Evolutionary conservation across 2,888 invertebrate genomes (phyloP).

Genomic region (Drosophila demipolita): DNA sequence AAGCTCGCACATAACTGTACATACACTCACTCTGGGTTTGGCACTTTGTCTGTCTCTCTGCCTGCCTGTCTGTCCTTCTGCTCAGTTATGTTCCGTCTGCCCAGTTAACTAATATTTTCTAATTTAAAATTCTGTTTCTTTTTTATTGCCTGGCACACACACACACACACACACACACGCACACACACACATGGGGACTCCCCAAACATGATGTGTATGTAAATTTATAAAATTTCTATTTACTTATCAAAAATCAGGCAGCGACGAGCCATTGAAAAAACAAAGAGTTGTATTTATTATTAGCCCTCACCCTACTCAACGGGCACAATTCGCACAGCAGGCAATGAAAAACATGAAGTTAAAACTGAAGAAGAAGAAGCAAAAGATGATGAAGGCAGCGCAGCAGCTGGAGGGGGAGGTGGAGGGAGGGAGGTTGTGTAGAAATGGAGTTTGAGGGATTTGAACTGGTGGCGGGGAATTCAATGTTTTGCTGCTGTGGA

Average conservation of each 20-base stretch:
- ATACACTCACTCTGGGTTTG: slow-evolving; percentile 18
- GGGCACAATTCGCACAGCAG: slow-evolving; percentile 38
- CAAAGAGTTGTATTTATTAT: slow-evolving; percentile 73
- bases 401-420: slow-evolving; percentile 21
- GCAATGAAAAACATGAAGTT: slow-evolving; percentile 50
- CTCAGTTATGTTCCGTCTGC: slow-evolving; percentile 49
- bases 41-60: slow-evolving; percentile 1
- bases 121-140: slow-evolving; percentile 81
- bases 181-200: not conserved
- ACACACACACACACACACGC: slow-evolving; percentile 10
- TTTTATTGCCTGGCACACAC: slow-evolving; percentile 61
- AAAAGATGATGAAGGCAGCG: slow-evolving; percentile 44
- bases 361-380: slow-evolving; percentile 49
- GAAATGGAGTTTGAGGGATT: not conserved
- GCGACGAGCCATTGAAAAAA: slow-evolving; percentile 65
- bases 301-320: slow-evolving; percentile 21
- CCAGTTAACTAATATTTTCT: slow-evolving; percentile 77
- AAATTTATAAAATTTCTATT: slow-evolving; percentile 80
- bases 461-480: slow-evolving; percentile 24
- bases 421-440: not conserved
- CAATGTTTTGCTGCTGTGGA: slow-evolving; percentile 21
- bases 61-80: slow-evolving; percentile 28
- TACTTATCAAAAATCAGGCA: slow-evolving; percentile 80
- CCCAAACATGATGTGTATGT: slow-evolving; percentile 45
- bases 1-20: slow-evolving; percentile 59